Evolutionary conservation across 2,113 vertebrate genomes (phyloP).

Genomic region (Hiodon tergisus): DNA sequence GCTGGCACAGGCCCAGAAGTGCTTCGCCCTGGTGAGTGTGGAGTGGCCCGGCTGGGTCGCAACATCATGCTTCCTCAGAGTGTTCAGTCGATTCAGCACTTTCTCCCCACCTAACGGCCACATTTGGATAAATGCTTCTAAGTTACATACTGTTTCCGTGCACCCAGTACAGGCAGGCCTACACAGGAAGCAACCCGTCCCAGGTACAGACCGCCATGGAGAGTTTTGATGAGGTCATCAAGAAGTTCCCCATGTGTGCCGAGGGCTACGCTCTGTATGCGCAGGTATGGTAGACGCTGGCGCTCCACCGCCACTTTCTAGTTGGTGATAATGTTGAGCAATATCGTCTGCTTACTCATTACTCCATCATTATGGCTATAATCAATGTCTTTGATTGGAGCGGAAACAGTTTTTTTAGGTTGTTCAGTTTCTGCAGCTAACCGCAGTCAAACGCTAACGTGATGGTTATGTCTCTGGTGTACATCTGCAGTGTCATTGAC

Average conservation of each 20-base stretch:
- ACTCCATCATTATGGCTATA: background rate
- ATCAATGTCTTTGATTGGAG: no score
- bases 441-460: no score
- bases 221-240: constrained; percentile 93
- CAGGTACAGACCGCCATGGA: constrained; percentile 93
- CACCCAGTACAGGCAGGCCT: constrained; percentile 88
- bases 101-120: no score
- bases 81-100: no score
- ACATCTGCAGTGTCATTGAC: background rate
- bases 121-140: no score
- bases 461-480: background rate
- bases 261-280: constrained; percentile 96
- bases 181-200: constrained; percentile 89
- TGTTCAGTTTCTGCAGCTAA: no score
- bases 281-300: constrained; percentile 66
- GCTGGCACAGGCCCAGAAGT: constrained; percentile 95
- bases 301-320: no score
- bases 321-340: no score
- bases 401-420: no score
- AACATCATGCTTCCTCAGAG: no score
- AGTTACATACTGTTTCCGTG: no score
- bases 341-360: background rate
- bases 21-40: constrained; percentile 85
- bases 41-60: background rate
- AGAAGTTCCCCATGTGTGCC: constrained; percentile 88